phyloP scores from a whole-genome alignment of 2,888 invertebrate species.

The Chalcis sispes region DNA sequence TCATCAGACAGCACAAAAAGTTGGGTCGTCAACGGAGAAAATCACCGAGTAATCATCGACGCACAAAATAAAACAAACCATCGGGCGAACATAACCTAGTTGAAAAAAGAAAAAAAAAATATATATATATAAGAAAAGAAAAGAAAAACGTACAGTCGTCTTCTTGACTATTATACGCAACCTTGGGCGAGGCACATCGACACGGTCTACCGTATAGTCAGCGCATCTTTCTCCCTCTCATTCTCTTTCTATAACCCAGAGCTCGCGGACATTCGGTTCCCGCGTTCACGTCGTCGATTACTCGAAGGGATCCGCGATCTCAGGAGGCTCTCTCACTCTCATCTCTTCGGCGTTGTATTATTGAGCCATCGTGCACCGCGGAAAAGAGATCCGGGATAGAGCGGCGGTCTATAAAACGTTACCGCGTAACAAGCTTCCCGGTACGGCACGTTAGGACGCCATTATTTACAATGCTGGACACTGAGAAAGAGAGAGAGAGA shows the following conservation, averaged over 20 bases:
- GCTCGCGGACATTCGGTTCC: background rate
- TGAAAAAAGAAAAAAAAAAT: too few species aligned
- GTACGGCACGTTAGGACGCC: slow-evolving; percentile 63
- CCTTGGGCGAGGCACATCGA: slow-evolving; percentile 10
- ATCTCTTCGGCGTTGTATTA: slow-evolving; percentile 57
- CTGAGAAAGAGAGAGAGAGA: too few species aligned
- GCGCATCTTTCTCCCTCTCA: too few species aligned
- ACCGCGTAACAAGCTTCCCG: slow-evolving; percentile 48
- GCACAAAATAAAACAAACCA: slow-evolving; percentile 10
- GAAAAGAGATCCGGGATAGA: slow-evolving; percentile 65
- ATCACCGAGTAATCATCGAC: slow-evolving; percentile 19
- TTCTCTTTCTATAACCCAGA: background rate
- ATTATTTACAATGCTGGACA: slow-evolving; percentile 72
- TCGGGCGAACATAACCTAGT: too few species aligned
- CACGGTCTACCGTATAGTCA: background rate
- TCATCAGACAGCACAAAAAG: background rate
- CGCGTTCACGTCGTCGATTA: slow-evolving; percentile 31
- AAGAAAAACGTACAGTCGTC: too few species aligned
- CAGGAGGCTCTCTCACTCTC: too few species aligned
- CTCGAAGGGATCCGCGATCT: slow-evolving; percentile 13
- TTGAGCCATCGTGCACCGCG: slow-evolving; percentile 66
- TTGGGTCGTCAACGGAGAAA: slow-evolving; percentile 4
- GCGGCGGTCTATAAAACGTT: slow-evolving; percentile 65
- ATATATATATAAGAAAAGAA: too few species aligned
- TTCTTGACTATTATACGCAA: too few species aligned